Conservation (phyloP, 2,888 invertebrate genomes). For the Orthonychiurus folsomi region DNA sequence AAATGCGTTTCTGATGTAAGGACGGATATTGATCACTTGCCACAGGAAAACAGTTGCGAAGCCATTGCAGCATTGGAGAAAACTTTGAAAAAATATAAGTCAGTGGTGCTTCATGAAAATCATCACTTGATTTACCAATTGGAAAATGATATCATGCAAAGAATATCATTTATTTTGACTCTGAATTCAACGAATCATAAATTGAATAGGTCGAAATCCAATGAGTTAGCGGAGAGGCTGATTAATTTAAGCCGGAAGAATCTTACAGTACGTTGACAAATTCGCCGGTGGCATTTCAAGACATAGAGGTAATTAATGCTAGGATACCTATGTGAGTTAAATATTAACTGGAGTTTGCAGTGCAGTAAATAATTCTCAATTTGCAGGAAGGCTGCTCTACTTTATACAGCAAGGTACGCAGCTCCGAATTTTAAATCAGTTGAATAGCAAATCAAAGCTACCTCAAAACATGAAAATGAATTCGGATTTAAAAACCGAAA, state of each 20-base stretch:
- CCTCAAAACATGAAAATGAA: background rate
- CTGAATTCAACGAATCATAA: conserved; percentile 10
- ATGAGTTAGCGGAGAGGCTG: conserved; percentile 21
- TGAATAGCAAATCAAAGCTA: conserved; percentile 7
- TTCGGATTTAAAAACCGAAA: conserved; percentile 18
- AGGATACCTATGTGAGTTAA: too few species aligned
- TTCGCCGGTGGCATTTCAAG: conserved; percentile 27
- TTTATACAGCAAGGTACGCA: conserved; percentile 32
- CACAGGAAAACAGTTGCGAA: background rate
- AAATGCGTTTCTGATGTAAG: background rate
- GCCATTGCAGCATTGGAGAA: background rate
- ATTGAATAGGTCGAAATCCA: conserved; percentile 21
- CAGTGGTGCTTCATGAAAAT: conserved; percentile 11
- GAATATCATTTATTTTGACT: conserved; percentile 27
- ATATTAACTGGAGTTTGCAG: background rate
- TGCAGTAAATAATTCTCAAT: background rate
- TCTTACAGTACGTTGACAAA: conserved; percentile 24
- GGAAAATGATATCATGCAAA: conserved; percentile 32
- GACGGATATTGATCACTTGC: background rate
- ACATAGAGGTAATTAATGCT: conserved; percentile 3
- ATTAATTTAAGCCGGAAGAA: conserved; percentile 25
- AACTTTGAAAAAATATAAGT: background rate
- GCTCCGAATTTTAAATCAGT: background rate
- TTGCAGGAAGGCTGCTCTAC: conserved; percentile 30
- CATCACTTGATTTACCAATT: conserved; percentile 29